phyloP scores from a whole-genome alignment of 2,797 vertebrate genomes.

The Argyrosomus regius region DNA sequence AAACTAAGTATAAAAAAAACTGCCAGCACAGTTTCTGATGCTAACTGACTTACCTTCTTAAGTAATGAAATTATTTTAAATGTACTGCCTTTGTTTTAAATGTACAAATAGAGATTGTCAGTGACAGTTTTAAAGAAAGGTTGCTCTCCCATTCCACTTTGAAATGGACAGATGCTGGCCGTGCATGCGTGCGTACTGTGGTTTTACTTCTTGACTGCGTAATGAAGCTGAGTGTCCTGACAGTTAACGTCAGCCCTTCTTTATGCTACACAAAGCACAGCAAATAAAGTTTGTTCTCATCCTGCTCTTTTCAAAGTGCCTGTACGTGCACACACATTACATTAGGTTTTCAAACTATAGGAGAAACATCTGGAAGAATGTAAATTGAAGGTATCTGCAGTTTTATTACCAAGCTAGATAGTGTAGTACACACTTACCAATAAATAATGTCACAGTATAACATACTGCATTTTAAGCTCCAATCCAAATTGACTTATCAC shows the following conservation, averaged over 20 bases:
- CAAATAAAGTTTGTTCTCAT: slow-evolving; percentile 3
- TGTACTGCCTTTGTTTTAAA: neutral
- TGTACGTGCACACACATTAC: neutral
- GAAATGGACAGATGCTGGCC: neutral
- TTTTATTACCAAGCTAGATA: neutral
- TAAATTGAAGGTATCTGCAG: neutral
- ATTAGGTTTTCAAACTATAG: neutral
- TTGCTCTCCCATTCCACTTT: neutral
- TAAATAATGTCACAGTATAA: no score
- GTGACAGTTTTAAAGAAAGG: neutral
- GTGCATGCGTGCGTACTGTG: neutral
- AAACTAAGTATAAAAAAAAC: slow-evolving; percentile 1
- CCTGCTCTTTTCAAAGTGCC: neutral
- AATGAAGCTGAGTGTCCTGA: neutral
- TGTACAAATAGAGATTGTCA: no score
- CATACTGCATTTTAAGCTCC: no score
- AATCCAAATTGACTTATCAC: no score
- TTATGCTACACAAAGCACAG: neutral
- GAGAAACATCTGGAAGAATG: neutral
- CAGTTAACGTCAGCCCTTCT: neutral
- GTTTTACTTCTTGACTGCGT: neutral
- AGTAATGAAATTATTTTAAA: neutral
- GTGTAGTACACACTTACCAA: no score
- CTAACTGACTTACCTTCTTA: neutral
- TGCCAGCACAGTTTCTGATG: neutral